phyloP scores from a whole-genome alignment of 2,888 invertebrate species.

The Andrena flavipes region DNA sequence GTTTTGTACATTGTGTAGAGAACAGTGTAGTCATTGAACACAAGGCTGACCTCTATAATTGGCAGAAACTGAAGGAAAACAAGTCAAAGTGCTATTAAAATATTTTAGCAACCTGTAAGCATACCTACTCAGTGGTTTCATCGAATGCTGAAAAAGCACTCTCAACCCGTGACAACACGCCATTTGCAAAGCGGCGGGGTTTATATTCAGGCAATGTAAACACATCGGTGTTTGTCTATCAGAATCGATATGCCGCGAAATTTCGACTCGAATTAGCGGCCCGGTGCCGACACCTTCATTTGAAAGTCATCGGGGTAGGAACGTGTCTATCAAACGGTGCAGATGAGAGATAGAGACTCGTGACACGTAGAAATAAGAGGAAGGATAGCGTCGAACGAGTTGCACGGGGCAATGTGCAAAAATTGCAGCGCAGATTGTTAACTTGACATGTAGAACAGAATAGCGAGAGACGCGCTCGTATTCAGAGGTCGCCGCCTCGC shows the following conservation, averaged over 20 bases:
- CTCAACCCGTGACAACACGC: constrained; percentile 5
- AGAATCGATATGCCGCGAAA: constrained; percentile 8
- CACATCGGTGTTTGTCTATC: constrained; percentile 1
- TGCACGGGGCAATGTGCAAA: constrained; percentile 17
- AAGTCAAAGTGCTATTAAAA: background rate
- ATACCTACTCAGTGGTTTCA: background rate
- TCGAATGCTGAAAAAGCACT: background rate
- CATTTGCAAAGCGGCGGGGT: background rate
- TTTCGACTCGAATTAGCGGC: background rate
- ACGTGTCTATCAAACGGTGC: background rate
- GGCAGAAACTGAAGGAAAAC: background rate
- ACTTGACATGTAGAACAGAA: constrained; percentile 10
- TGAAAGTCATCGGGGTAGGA: background rate
- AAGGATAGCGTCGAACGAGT: background rate
- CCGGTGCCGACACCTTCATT: background rate
- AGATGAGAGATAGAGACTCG: constrained; percentile 14
- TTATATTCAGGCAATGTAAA: background rate
- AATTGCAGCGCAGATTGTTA: constrained; percentile 17
- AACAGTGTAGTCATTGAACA: background rate
- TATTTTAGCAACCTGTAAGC: background rate
- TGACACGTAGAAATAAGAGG: background rate
- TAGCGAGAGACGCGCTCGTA: background rate
- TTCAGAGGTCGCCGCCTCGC: constrained; percentile 2
- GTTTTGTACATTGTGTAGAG: no score
- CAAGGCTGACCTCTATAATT: background rate